Percentiles rank a stretch among this genome's conserved stretches.
phyloP scores from a whole-genome alignment of 2,113 vertebrate genomes.

The Periophthalmodon schlosseri region DNA sequence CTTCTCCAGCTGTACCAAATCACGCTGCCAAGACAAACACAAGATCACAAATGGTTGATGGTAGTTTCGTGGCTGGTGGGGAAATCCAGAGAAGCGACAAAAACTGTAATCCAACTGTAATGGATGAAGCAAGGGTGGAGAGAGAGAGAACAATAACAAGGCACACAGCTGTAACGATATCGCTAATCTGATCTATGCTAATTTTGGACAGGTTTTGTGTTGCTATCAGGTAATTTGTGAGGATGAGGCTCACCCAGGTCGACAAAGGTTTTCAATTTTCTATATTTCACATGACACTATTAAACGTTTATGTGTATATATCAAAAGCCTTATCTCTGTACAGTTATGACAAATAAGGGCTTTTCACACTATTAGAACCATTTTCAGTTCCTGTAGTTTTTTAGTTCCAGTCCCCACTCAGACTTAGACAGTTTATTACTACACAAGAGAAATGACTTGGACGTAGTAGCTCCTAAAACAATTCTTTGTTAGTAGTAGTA shows the following conservation, averaged over 20 bases:
- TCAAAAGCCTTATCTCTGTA: slow-evolving; percentile 14
- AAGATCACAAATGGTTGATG: slow-evolving; percentile 34
- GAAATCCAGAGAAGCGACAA: slow-evolving; percentile 22
- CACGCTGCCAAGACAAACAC: slow-evolving; percentile 49
- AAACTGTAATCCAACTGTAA: slow-evolving; percentile 49
- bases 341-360: not conserved
- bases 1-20: slow-evolving; percentile 57
- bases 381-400: no score
- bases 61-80: slow-evolving; percentile 41
- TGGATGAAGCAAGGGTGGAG: slow-evolving; percentile 38
- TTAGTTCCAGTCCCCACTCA: no score
- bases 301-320: slow-evolving; percentile 34
- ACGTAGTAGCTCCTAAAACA: no score
- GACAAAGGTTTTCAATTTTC: slow-evolving; percentile 24
- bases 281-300: slow-evolving; percentile 32
- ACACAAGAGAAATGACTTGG: no score
- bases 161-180: slow-evolving; percentile 25
- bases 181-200: slow-evolving; percentile 33
- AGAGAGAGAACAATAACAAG: slow-evolving; percentile 27
- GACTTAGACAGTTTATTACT: no score
- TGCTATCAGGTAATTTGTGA: slow-evolving; percentile 26
- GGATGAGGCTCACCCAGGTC: slow-evolving; percentile 3
- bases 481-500: no score
- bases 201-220: slow-evolving; percentile 20
- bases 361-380: no score